Evolutionary conservation across 37 sponge, comb jelly and placozoan genomes (phyloP), one percentile per base, ranked within the genome.

Genomic region (Ianthella basta): DNA sequence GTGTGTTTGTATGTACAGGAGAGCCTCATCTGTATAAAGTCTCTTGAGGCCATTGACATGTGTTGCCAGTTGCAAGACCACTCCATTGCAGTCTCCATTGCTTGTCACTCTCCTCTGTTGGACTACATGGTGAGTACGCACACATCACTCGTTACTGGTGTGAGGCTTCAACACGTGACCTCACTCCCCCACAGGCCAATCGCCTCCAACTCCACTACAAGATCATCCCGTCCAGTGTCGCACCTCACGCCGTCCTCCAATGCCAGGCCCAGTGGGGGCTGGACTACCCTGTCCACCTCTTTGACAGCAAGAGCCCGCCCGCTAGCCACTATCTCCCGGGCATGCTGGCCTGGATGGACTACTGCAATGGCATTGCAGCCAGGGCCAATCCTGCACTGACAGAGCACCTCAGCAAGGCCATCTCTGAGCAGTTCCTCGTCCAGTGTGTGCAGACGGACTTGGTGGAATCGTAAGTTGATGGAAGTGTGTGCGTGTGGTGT

Each of bases 251-350:
- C 25, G 53, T 75, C 23, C 78, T 75, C 2, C 78, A 75, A 53
- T 75, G 78, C 37, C 78, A 75, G 3, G 78, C 78, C 44, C 23
- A 36, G 23, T 75, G 78, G 78, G 78, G 78, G n/a, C 37, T 75
- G 16, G 78, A 75, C 78, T 75, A 75, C 78, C 78, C 78, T 50
- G 54, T 75, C n/a, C 78, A 75, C 78, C 54, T 75, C 54, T 75
- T 75, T 41, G 78, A 75, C 78, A 75, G 78, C 53, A 75, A 75
- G 78, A 41, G 54, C 53, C 78, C 78, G 4, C 78, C 78, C 53
- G 78, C 38, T 50, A 75, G 54, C 3, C 78, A 75, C 78, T 75
- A 75, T 50, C 78, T 75, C 53, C 78, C 78, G 78, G 78, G 78
- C 12, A 75, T 75, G 78, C 13, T 75, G 16, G 32, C 78, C 53